Evolutionary conservation across 2,113 vertebrate genomes (phyloP).

Genomic region (Ptyas mucosa): DNA sequence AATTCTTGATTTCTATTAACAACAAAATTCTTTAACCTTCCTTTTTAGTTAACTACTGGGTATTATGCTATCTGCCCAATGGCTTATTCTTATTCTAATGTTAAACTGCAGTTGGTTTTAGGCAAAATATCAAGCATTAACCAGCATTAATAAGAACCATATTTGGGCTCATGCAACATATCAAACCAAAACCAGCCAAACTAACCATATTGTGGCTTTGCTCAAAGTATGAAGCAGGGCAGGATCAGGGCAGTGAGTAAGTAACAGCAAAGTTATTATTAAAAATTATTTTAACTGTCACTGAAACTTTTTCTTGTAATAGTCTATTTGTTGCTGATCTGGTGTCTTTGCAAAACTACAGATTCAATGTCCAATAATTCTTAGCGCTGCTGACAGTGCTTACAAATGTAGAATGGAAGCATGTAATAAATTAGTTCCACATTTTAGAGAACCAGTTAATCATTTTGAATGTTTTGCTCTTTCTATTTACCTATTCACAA

Average conservation of each 20-base stretch:
- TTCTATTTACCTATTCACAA: neutral
- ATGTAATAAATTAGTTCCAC: rapidly evolving
- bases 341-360: rapidly evolving
- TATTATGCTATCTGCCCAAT: neutral
- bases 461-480: neutral
- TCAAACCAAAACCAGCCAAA: neutral
- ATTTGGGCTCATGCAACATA: neutral
- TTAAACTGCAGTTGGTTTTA: neutral
- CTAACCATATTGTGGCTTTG: neutral
- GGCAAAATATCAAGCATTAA: neutral
- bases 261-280: neutral
- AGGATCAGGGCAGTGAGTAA: neutral
- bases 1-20: neutral
- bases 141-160: neutral
- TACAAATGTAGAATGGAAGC: neutral
- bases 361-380: neutral
- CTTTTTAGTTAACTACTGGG: neutral
- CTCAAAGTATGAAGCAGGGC: neutral
- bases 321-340: neutral
- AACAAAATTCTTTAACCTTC: neutral
- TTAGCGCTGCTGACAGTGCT: rapidly evolving
- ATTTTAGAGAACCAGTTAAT: neutral
- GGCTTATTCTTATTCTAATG: neutral
- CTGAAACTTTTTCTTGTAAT: no score
- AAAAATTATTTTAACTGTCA: neutral